Percentiles rank a stretch among this genome's conserved stretches.
phyloP scores from a whole-genome alignment of 1,140 invertebrate species.

The Ganaspis sp. region DNA sequence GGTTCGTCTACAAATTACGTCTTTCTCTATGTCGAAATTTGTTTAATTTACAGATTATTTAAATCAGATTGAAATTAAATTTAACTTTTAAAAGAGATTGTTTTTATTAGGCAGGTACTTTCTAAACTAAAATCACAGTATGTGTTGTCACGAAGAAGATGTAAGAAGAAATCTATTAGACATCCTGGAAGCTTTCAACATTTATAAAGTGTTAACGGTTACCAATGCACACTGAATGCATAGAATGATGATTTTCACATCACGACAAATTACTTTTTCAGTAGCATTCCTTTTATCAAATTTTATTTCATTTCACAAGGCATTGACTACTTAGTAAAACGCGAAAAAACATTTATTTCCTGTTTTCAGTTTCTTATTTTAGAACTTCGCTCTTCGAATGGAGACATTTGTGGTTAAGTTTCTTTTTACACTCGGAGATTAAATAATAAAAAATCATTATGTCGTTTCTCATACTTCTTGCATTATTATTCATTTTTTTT shows the following conservation, averaged over 20 bases:
- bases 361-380: not conserved
- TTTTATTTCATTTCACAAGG: not conserved
- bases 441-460: not conserved
- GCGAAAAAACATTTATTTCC: not conserved
- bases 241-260: not conserved
- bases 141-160: not conserved
- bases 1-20: too few relatives aligned
- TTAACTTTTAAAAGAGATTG: not conserved
- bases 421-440: not conserved
- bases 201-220: not conserved
- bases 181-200: not conserved
- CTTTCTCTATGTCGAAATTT: too few relatives aligned
- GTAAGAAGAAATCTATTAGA: not conserved
- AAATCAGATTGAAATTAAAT: not conserved
- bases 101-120: not conserved
- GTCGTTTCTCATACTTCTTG: too few relatives aligned
- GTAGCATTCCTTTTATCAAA: not conserved
- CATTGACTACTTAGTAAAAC: not conserved
- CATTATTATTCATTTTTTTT: not conserved
- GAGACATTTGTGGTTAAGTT: not conserved
- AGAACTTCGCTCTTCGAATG: not conserved
- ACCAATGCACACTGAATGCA: not conserved
- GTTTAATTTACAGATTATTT: not conserved
- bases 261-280: not conserved
- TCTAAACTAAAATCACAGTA: slow-evolving; percentile 6